Evolutionary conservation across 2,113 vertebrate species (phyloP).

Genomic region (Urocolius indicus): DNA sequence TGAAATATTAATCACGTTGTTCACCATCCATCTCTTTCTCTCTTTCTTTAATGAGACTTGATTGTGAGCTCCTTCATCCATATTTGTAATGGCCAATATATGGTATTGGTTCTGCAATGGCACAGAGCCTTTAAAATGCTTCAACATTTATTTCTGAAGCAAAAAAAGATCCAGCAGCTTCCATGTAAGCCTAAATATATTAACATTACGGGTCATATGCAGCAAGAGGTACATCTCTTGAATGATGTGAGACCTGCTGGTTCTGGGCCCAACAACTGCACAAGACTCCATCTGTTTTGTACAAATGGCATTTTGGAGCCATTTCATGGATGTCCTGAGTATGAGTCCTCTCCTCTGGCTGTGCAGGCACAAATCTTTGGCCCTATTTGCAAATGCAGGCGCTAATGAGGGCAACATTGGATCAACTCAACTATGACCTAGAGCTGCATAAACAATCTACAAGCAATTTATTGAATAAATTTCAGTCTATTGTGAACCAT

Average conservation of each 20-base stretch:
- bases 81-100: background rate
- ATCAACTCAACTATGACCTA: background rate
- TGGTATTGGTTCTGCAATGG: background rate
- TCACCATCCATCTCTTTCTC: background rate
- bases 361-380: background rate
- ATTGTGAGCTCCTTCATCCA: background rate
- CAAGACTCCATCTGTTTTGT: background rate
- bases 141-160: background rate
- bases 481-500: background rate
- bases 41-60: background rate
- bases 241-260: rapidly evolving
- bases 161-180: background rate
- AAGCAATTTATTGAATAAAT: conserved; percentile 8
- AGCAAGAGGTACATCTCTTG: background rate
- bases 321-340: background rate
- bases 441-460: background rate
- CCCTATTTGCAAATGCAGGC: background rate
- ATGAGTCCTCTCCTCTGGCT: background rate
- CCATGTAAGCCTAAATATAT: background rate
- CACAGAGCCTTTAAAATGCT: background rate
- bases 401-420: background rate
- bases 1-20: background rate
- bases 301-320: background rate
- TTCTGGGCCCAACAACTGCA: background rate
- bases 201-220: background rate